A percentile compares a stretch with the other conserved stretches of the same genome.
Conservation (phyloP, 2,797 vertebrate genomes). For the Falco peregrinus region DNA sequence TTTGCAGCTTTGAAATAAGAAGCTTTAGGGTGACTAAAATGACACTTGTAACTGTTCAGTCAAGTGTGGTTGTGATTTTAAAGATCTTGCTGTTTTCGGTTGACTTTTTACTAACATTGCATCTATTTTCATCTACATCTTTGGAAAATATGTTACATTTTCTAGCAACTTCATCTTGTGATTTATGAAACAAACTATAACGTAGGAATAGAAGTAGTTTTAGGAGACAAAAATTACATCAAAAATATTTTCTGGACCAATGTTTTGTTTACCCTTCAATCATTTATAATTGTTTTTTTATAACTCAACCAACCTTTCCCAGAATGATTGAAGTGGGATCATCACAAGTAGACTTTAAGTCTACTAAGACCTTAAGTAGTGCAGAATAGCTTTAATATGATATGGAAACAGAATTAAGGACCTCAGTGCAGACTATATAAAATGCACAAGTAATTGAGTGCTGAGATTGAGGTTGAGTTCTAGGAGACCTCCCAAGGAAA, state of each 20-base stretch:
- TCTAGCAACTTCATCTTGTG: not conserved
- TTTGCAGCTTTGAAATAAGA: conserved; percentile 15
- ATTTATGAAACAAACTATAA: not conserved
- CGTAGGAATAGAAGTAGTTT: not conserved
- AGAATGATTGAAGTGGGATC: not conserved
- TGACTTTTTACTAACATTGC: conserved; percentile 17
- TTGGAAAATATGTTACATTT: not conserved
- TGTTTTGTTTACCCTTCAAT: not conserved
- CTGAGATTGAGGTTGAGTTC: not conserved
- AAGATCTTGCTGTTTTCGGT: not conserved
- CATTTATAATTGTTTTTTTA: not conserved
- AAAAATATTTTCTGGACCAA: not conserved
- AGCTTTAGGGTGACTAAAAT: conserved; percentile 47
- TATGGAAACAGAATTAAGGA: not conserved
- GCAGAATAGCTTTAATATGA: not conserved
- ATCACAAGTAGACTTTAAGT: not conserved
- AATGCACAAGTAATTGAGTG: not conserved
- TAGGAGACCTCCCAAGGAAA: not conserved
- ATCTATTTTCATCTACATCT: not conserved
- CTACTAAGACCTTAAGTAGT: not conserved
- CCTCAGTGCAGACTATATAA: not conserved
- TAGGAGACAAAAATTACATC: not conserved
- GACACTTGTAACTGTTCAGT: not conserved
- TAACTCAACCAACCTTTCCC: not conserved
- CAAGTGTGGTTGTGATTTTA: conserved; percentile 12